Evolutionary conservation across 2,888 invertebrate genomes (phyloP).

Genomic region (Catocala nupta): DNA sequence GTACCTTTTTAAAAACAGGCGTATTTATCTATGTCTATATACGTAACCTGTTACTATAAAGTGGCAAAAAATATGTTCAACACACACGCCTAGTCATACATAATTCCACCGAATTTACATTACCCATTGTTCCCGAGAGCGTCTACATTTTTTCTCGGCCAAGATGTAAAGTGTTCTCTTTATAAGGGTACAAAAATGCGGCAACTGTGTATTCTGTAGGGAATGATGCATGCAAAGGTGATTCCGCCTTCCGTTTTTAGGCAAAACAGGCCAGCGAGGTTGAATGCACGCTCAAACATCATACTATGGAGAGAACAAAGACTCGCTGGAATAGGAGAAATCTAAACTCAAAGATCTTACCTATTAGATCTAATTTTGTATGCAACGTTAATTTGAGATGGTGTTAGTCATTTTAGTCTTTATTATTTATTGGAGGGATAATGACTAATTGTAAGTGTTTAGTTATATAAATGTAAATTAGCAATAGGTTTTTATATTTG

Average conservation of each 20-base stretch:
- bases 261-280: constrained; percentile 66
- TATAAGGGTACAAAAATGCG: constrained; percentile 49
- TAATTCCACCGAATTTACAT: background rate
- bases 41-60: too few species aligned
- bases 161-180: constrained; percentile 21
- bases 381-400: constrained; percentile 18
- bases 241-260: constrained; percentile 76
- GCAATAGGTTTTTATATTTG: too few species aligned
- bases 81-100: background rate
- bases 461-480: background rate
- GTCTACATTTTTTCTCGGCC: constrained; percentile 7
- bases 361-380: constrained; percentile 45
- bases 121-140: background rate
- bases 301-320: constrained; percentile 55
- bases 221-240: constrained; percentile 46
- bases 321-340: constrained; percentile 36
- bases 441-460: constrained; percentile 25
- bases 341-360: constrained; percentile 36
- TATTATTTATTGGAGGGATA: constrained; percentile 20
- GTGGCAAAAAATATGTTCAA: too few species aligned
- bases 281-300: constrained; percentile 51
- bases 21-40: too few species aligned
- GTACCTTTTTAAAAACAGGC: too few species aligned
- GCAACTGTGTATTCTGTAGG: constrained; percentile 44
- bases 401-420: constrained; percentile 32